Evolutionary conservation across 2,113 vertebrate genomes (phyloP), one percentile per base, ranked within the genome.

Genomic region (Ageneiosus marmoratus): DNA sequence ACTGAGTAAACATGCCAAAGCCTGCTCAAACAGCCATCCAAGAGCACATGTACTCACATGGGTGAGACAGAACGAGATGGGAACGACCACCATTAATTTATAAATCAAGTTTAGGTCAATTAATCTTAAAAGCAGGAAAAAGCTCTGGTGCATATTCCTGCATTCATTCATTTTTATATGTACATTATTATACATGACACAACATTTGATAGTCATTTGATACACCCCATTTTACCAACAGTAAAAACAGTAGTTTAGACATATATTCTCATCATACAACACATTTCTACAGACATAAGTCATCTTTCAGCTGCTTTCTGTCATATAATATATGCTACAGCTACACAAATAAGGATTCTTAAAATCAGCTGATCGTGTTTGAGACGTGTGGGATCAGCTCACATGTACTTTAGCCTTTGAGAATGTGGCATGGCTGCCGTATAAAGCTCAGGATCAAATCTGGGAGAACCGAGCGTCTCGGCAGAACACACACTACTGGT

Each of bases 401-500:
- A 44, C 56, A 69, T 80, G 76, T 80, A 63, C 81, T 75, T 56
- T 50, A 67, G 72, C 41, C 48, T 73, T 62, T 32, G 69, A 81
- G 82, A 74, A 74, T 72, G 32, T 51, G 55, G 56, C 44, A 20
- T 51, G 50, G 51, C 62, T 58, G 44, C 48, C 65, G 55, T 79
- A 48, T 75, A 85, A 86, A 87, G 80, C 80, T 77, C 80, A 41
- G 86, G 86, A 81, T 81, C 86, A 86, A 87, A 86, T 82, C 82
- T 78, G 79, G 77, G 70, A 76, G 81, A 86, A 84, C 79, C 75
- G 80, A 75, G 83, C 74, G 77, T 86, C 83, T 82, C 77, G 67
- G 85, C 83, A 84, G 85, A 83, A 86, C 85, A 85, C 82, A 87
- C 82, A 85, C 84, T 88, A 79, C 84, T 86, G 85, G 84, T 83